phyloP scores from a whole-genome alignment of 2,113 vertebrate genomes.

The Tichodroma muraria region DNA sequence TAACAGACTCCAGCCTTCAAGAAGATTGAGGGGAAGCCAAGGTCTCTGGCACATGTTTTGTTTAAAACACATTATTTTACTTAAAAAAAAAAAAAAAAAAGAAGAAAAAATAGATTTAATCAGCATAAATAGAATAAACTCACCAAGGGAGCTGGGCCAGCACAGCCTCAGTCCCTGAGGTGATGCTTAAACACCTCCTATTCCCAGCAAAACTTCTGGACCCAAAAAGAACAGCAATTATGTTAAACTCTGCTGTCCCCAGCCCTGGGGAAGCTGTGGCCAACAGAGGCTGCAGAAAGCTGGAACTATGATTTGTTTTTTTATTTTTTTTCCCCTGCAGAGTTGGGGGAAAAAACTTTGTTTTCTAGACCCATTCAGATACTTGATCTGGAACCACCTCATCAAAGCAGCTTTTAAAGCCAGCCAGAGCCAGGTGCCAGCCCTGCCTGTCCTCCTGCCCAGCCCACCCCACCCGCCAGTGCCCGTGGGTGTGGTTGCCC shows the following conservation, averaged over 20 bases:
- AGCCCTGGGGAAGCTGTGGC: not conserved
- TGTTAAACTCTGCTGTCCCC: not conserved
- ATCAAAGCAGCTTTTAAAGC: not conserved
- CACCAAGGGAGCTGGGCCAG: not conserved
- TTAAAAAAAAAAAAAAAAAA: not conserved
- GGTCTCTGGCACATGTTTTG: constrained; percentile 45
- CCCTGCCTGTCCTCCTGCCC: not conserved
- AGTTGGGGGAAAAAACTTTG: not conserved
- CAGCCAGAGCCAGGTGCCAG: not conserved
- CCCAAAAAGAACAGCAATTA: not conserved
- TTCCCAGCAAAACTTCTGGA: not conserved
- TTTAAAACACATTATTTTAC: constrained; percentile 49
- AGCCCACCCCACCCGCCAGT: not conserved
- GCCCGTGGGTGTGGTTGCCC: not conserved
- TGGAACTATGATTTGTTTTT: not conserved
- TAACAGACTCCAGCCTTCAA: constrained; percentile 46
- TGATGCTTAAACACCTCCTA: not conserved
- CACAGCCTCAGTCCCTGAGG: not conserved
- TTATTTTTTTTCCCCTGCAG: not conserved
- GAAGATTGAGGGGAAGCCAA: constrained; percentile 61
- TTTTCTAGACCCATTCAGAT: not conserved
- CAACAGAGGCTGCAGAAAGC: not conserved
- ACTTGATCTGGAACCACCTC: not conserved
- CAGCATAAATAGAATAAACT: not conserved
- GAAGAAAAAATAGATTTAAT: not conserved